Base-by-base conservation (phyloP, 2,113 vertebrate species). In the Elaphurus davidianus region DNA sequence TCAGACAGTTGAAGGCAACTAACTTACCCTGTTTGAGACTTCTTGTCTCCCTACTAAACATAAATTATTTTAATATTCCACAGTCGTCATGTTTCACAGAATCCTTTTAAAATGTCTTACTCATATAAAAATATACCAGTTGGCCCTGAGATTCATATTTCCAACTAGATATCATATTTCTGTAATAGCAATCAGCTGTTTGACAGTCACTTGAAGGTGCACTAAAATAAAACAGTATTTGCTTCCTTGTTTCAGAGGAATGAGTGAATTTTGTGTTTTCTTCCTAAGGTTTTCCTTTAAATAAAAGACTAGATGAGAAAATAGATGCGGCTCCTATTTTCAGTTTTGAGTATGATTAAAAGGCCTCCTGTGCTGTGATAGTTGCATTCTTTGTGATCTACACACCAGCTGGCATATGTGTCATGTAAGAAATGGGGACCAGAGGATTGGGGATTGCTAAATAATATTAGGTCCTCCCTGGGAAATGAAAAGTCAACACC, bases 401-500 rank as follows among this genome's bases (percentile, higher is more conserved):
- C 57, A 91, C 23, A 64, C 50, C 19, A 43, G 43, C 92, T 98
- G 96, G 93, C 88, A 94, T 71, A 50, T 81, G 30, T 93, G 86
- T 97, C 94, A 98, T 91, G 98, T 97, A 98, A 97, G 87, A 97
- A 97, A 96, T 67, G 55, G 90, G 71, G 98, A 81, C 55, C 97
- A 60, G 91, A 97, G 97, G 94, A 92, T 8, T 98, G 86, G 97
- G 84, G 54, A 91, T 98, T 98, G 95, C 96, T 30, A 11, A 98
- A 98, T 90, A 98, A 90, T 57, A 45, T 84, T 94, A 89, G 45
- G 62, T 36, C 55, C 87, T 98, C 55, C 82, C 85, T 97, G 96
- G 94, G 93, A 98, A 98, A 98, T 98, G 91, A 98, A 95, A 98
- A 98, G 87, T 96, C 98, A 98, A 95, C 96, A 97, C 90, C 82